Evolutionary conservation across 2,797 vertebrate genomes (phyloP).

Genomic region (Oreortyx pictus): DNA sequence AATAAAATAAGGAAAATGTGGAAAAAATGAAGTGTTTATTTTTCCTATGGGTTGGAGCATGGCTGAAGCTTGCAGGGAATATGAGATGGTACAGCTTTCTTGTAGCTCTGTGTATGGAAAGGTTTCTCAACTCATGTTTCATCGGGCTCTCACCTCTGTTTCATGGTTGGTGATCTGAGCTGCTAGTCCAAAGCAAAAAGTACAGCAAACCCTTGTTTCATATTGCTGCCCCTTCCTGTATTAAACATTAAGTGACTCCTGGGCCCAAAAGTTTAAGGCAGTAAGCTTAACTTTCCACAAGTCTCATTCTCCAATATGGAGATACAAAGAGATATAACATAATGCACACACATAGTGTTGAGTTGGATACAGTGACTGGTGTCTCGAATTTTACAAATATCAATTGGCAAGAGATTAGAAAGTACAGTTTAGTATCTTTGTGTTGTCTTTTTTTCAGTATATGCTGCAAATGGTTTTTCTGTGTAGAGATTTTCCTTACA

Average conservation of each 20-base stretch:
- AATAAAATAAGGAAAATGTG: neutral
- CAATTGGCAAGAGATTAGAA: neutral
- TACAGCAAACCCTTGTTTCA: neutral
- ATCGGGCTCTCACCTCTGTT: neutral
- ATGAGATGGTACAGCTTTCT: neutral
- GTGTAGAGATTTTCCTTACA: neutral
- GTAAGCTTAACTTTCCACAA: neutral
- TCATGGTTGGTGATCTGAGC: neutral
- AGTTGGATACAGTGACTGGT: neutral
- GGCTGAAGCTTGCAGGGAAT: neutral
- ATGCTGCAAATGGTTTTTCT: neutral
- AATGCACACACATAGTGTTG: accelerated
- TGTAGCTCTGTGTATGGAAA: neutral
- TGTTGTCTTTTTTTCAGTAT: neutral
- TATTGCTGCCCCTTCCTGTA: neutral
- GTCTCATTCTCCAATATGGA: neutral
- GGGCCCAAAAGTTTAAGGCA: neutral
- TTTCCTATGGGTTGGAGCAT: neutral
- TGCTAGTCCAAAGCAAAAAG: neutral
- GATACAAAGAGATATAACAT: neutral
- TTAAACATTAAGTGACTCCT: neutral
- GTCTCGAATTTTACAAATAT: neutral
- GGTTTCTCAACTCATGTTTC: neutral
- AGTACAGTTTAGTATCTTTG: neutral
- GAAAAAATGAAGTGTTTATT: neutral